Evolutionary conservation across 2,797 vertebrate genomes (phyloP), one percentile per base, ranked within the genome.

Genomic region (Triplophysa bombifrons): DNA sequence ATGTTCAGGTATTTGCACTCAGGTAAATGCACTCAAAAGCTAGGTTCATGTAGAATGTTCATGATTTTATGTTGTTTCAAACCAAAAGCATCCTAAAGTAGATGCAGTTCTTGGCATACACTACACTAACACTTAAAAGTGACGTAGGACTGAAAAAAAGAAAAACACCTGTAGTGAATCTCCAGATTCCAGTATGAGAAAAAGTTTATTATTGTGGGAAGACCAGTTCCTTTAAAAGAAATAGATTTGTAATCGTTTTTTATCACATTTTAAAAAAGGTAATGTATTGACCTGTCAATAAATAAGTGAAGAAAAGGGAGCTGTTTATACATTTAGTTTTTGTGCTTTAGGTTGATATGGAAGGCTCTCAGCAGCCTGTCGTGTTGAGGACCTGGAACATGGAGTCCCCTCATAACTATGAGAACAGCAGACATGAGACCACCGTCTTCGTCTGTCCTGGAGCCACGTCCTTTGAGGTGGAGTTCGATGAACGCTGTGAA

Each of bases 401-500:
- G 91, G 98, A 99, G 80, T 99, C 98, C 0, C 92, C 96, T 82
- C 98, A 99, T 88, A 98, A 98, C 90, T 99, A 99, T 55, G 96
- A 98, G 83, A 97, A 98, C 84, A 98, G 98, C 82, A 96, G 95
- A 65, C 96, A 98, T 0, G 97, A 98, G 25, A 95, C 95, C 73
- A 96, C 93, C 38, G 92, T 98, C 85, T 99, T 98, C 79, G 93
- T 97, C 19, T 98, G 96, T 72, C 98, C 97, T 0, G 97, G 97
- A 14, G 95, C 96, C 20, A 96, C 95, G 0, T 96, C 95, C 72
- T 99, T 99, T 77, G 96, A 98, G 88, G 95, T 99, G 89, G 97
- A 98, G 88, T 99, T 99, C 87, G 97, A 99, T 61, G 96, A 99
- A n/a, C 95, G 94, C 84, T 98, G 97, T 89, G 96, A 99, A 93